Percentiles rank a stretch among this genome's conserved stretches.
Conservation (phyloP, 1,140 invertebrate genomes). For the Ips nitidus region DNA sequence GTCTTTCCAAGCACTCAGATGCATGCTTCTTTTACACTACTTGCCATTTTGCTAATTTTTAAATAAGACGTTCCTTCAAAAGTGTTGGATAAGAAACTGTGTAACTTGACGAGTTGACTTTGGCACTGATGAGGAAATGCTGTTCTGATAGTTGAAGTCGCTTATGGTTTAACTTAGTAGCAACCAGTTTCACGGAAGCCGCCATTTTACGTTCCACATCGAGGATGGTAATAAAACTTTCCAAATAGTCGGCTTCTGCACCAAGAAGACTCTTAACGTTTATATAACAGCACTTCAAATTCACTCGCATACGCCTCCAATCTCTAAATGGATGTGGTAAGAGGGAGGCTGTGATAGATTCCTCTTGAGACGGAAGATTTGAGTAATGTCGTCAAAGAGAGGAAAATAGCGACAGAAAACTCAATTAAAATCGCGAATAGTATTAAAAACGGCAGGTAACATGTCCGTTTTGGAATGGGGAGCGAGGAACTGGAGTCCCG, state of each 20-base stretch:
- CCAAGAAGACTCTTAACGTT: too few species aligned
- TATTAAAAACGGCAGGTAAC: constrained; percentile 9
- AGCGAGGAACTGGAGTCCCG: constrained; percentile 33
- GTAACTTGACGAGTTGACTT: too few species aligned
- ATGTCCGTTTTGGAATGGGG: constrained; percentile 20
- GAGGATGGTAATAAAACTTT: neutral
- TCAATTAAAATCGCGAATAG: neutral
- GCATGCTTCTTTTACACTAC: neutral
- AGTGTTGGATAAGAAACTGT: neutral
- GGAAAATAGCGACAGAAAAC: neutral
- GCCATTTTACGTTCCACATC: constrained; percentile 9
- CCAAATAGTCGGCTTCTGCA: too few species aligned
- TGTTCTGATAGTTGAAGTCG: too few species aligned
- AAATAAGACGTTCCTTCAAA: neutral
- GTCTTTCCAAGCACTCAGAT: neutral
- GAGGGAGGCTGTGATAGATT: too few species aligned
- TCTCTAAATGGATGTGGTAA: too few species aligned
- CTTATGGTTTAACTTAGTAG: too few species aligned
- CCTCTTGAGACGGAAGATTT: too few species aligned
- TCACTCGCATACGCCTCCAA: neutral
- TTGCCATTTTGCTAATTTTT: neutral
- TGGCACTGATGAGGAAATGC: too few species aligned
- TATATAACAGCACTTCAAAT: neutral
- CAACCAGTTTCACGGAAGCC: neutral
- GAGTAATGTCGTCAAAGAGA: neutral